Conservation (phyloP, 2,113 vertebrate species). For the Fulica atra region DNA sequence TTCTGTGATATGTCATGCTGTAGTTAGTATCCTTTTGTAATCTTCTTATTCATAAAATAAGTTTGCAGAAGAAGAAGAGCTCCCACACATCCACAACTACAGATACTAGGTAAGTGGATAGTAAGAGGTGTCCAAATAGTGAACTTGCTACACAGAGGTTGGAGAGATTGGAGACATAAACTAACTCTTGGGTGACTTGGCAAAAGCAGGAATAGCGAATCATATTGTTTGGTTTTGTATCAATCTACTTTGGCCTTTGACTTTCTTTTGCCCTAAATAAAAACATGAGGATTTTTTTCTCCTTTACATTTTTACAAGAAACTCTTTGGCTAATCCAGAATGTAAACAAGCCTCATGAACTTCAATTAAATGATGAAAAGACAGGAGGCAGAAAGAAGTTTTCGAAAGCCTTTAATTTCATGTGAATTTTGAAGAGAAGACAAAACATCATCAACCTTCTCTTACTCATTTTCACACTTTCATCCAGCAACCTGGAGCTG, state of each 20-base stretch:
- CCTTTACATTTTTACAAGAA: neutral
- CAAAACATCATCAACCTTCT: neutral
- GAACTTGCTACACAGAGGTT: neutral
- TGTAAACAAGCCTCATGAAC: neutral
- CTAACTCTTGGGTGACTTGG: neutral
- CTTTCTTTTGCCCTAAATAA: neutral
- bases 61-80: neutral
- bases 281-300: neutral
- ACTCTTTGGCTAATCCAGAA: neutral
- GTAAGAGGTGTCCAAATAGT: neutral
- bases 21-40: neutral
- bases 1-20: neutral
- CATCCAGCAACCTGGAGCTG: neutral
- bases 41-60: neutral
- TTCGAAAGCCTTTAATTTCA: neutral
- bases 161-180: neutral
- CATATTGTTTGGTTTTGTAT: neutral
- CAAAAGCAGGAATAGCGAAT: neutral
- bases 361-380: neutral
- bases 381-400: neutral
- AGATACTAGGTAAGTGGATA: neutral
- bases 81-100: neutral
- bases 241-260: neutral
- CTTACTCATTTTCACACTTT: neutral
- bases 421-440: neutral